Base-by-base conservation (phyloP, 2,113 vertebrate species). In the Redunca redunca region DNA sequence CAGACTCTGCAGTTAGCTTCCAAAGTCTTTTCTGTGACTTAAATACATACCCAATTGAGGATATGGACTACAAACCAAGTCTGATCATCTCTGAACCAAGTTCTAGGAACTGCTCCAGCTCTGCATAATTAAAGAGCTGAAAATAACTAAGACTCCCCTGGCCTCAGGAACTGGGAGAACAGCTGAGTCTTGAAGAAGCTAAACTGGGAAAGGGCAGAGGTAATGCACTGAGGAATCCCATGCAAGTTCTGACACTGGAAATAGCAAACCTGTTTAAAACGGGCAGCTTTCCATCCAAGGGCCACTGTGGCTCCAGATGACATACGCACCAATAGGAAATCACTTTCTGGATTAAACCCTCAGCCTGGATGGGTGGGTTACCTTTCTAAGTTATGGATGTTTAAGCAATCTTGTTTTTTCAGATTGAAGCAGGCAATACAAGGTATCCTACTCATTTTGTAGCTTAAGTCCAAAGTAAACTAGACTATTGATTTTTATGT, bases 191-290 rank as follows among this genome's bases (percentile, higher is more conserved):
- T 94, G 78, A 97, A 93, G 67, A 46, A 96, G 97, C 97, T 98
- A 98, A 98, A 98, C 91, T 97, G 96, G 98, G 98, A 98, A 98
- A 98, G 98, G 98, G 96, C 98, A 98, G 95, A 98, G 97, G 98
- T 98, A 95, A 98, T 64, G 67, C 53, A 77, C 94, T 88, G 71
- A 96, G 93, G 91, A 97, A 91, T 94, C 71, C 46, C 16, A 11
- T 43, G 40, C 91, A 93, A 88, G 94, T 84, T 93, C 53, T 89
- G 58, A 96, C 57, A 93, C 78, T 50, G 21, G 58, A 95, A 87
- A 97, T 57, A 86, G 94, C 82, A 86, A 90, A 80, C 77, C 96
- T 98, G 96, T 97, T 97, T 98, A 94, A 89, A 97, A 58, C 0
- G 3, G 97, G 91, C 95, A 97, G 84, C 50, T 96, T 91, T 95